phyloP scores from a whole-genome alignment of 1,140 invertebrate species.

The Drosophila nebulosa region DNA sequence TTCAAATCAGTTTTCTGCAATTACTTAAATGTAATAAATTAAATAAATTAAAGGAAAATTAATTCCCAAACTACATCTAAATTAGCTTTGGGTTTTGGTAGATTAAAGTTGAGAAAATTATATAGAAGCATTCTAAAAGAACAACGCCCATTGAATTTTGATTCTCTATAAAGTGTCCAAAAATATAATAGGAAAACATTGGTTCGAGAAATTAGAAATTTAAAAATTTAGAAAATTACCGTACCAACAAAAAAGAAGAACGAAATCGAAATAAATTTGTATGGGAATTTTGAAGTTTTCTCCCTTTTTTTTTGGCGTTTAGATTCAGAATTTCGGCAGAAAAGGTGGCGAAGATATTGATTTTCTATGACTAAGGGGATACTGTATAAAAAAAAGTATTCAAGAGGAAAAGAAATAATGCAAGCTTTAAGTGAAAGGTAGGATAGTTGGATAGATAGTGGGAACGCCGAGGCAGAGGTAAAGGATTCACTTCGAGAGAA shows the following conservation, averaged over 20 bases:
- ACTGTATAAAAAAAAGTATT: background rate
- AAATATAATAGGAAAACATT: too few relatives aligned
- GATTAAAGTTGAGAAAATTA: too few relatives aligned
- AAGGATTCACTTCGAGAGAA: background rate
- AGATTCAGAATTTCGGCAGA: background rate
- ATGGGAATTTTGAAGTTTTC: background rate
- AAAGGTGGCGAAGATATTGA: background rate
- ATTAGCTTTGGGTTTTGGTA: too few relatives aligned
- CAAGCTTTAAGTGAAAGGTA: background rate
- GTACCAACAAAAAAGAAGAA: background rate
- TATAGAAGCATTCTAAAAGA: too few relatives aligned
- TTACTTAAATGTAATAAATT: too few relatives aligned
- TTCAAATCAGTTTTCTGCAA: too few relatives aligned
- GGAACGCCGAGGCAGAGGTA: background rate
- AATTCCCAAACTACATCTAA: too few relatives aligned
- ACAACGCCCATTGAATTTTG: too few relatives aligned
- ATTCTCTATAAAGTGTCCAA: too few relatives aligned
- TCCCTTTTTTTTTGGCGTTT: background rate
- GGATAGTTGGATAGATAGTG: background rate
- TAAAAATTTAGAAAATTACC: too few relatives aligned
- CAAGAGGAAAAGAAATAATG: background rate
- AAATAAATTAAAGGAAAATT: too few relatives aligned
- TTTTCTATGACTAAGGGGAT: background rate
- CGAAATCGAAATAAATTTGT: background rate
- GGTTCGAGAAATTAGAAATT: too few relatives aligned